Evolutionary conservation across 2,797 vertebrate species (phyloP).

Genomic region (Sebastiscus albofasciatus): DNA sequence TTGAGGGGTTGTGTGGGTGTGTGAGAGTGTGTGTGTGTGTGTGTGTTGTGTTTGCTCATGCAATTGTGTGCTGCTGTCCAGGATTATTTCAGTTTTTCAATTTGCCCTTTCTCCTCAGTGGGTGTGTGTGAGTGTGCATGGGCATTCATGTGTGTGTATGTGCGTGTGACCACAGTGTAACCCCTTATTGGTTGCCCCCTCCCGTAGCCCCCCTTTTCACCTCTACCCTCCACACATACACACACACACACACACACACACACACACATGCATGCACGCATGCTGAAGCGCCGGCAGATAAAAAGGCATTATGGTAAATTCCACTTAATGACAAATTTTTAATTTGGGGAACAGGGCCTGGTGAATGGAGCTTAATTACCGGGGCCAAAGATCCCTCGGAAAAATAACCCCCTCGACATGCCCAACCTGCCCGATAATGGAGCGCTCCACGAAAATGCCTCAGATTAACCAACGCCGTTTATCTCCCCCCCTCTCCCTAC

Average conservation of each 20-base stretch:
- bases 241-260: slow-evolving; percentile 81
- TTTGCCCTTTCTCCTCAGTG: slow-evolving; percentile 82
- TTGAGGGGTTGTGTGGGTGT: slow-evolving; percentile 49
- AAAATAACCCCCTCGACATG: slow-evolving; percentile 79
- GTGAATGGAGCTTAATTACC: slow-evolving; percentile 88
- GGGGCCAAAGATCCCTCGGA: slow-evolving; percentile 79
- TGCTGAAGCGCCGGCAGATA: slow-evolving; percentile 97
- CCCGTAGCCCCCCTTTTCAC: slow-evolving; percentile 72
- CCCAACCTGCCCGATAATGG: slow-evolving; percentile 79
- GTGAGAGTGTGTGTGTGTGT: slow-evolving; percentile 1
- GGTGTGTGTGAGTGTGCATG: not conserved
- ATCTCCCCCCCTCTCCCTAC: slow-evolving; percentile 83
- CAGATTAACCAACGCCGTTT: slow-evolving; percentile 77
- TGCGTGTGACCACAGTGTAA: slow-evolving; percentile 74
- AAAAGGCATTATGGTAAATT: slow-evolving; percentile 99
- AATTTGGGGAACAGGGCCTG: slow-evolving; percentile 97
- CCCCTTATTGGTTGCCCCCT: slow-evolving; percentile 88
- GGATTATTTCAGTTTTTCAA: slow-evolving; percentile 99
- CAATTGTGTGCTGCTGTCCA: slow-evolving; percentile 83
- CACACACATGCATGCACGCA: slow-evolving; percentile 85
- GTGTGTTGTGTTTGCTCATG: slow-evolving; percentile 37
- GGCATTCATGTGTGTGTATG: slow-evolving; percentile 20
- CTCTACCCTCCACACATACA: slow-evolving; percentile 74
- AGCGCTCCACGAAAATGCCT: slow-evolving; percentile 71
- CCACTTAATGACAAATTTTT: slow-evolving; percentile 99